Conservation (phyloP, 2,113 vertebrate species). For the Hippolais icterina region DNA sequence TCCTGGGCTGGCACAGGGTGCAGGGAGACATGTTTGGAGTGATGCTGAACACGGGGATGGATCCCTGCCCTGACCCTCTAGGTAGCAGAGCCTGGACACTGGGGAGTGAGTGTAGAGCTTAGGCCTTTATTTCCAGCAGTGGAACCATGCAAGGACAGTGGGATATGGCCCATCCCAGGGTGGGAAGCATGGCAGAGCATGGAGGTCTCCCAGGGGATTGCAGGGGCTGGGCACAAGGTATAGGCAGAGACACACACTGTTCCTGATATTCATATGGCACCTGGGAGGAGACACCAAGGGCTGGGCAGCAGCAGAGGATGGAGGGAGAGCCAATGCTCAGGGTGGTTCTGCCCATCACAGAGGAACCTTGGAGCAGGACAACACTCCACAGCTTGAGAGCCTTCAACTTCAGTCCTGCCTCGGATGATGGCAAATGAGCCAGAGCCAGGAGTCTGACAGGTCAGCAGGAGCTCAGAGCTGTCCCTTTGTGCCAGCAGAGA, state of each 20-base stretch:
- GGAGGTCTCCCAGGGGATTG: neutral
- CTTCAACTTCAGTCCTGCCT: neutral
- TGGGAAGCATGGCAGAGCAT: fast-evolving
- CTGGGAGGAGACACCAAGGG: neutral
- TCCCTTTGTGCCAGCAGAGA: neutral
- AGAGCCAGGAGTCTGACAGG: neutral
- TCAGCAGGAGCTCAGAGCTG: neutral
- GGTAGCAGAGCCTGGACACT: neutral
- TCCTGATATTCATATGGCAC: neutral
- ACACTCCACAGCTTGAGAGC: neutral
- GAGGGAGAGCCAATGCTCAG: neutral
- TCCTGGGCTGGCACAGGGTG: neutral
- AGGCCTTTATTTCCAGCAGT: constrained; percentile 31
- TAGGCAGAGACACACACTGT: neutral
- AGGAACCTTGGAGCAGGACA: neutral
- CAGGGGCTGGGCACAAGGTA: neutral
- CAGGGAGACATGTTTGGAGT: neutral
- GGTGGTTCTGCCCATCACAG: fast-evolving
- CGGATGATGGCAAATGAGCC: neutral
- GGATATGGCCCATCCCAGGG: neutral
- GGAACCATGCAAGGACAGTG: fast-evolving
- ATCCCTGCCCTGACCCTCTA: neutral
- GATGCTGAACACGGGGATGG: fast-evolving
- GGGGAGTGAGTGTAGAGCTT: neutral
- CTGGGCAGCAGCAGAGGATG: neutral